phyloP scores from a whole-genome alignment of 2,888 invertebrate species.

The Dioctria linearis region DNA sequence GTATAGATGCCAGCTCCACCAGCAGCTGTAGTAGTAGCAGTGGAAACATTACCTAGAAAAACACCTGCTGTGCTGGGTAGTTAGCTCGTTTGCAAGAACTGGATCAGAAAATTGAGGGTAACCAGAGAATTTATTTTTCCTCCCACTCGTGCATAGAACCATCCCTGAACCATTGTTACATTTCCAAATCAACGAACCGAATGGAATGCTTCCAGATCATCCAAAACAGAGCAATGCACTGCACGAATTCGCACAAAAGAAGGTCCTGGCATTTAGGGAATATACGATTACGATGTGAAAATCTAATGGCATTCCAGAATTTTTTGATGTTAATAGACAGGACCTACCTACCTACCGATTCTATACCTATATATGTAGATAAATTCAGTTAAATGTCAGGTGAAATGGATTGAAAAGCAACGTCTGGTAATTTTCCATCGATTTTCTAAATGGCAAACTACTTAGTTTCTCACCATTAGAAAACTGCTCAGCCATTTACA shows the following conservation, averaged over 20 bases:
- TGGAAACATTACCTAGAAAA: too few relatives aligned
- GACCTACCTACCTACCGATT: neutral
- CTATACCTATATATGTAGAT: too few relatives aligned
- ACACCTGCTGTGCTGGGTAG: too few relatives aligned
- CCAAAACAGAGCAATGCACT: neutral
- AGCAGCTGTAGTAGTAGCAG: too few relatives aligned
- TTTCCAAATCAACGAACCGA: conserved; percentile 45
- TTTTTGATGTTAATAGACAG: conserved; percentile 7
- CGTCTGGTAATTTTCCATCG: too few relatives aligned
- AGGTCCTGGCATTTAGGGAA: conserved; percentile 30
- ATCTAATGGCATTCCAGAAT: conserved; percentile 36
- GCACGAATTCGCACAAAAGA: conserved; percentile 4
- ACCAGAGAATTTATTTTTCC: conserved; percentile 25
- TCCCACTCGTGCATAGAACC: neutral
- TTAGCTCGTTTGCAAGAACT: neutral
- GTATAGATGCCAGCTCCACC: too few relatives aligned
- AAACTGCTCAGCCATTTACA: neutral
- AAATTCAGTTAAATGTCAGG: too few relatives aligned
- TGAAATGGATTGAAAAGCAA: too few relatives aligned
- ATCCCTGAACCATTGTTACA: neutral
- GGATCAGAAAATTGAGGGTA: conserved; percentile 34
- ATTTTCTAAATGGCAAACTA: too few relatives aligned
- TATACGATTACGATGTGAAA: conserved; percentile 40
- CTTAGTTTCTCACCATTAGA: too few relatives aligned
- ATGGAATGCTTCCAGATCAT: conserved; percentile 29